A percentile compares a stretch with the other conserved stretches of the same genome.
phyloP scores from a whole-genome alignment of 2,113 vertebrate species.

The Perccottus glenii region DNA sequence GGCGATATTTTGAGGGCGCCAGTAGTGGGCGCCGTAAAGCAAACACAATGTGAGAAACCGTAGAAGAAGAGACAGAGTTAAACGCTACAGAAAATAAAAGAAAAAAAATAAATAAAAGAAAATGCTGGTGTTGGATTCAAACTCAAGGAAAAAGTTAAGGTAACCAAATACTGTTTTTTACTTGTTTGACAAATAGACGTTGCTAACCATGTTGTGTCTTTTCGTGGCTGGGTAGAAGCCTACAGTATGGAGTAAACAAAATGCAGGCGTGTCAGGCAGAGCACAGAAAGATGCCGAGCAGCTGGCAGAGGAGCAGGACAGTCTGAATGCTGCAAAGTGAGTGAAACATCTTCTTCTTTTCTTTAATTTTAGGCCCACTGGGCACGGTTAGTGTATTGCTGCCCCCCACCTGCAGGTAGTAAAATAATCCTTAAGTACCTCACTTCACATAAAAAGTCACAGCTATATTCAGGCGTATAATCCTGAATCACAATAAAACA shows the following conservation, averaged over 20 bases:
- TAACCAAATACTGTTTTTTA: conserved; percentile 1
- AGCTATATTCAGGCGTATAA: too few species aligned
- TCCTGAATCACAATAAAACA: too few species aligned
- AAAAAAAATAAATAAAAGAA: too few species aligned
- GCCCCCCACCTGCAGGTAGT: too few species aligned
- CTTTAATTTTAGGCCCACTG: too few species aligned
- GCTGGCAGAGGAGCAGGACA: conserved; percentile 85
- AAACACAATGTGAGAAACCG: not conserved
- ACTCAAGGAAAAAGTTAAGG: conserved; percentile 76
- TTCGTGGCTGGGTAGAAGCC: conserved; percentile 82
- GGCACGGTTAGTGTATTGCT: too few species aligned
- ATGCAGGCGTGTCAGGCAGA: conserved; percentile 85
- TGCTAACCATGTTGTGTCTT: not conserved
- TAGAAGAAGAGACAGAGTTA: conserved; percentile 26
- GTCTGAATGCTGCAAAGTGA: conserved; percentile 86
- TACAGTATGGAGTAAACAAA: conserved; percentile 90
- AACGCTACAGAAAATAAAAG: conserved; percentile 73
- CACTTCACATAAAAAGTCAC: too few species aligned
- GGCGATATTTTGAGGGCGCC: not conserved
- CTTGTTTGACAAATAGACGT: rapidly evolving
- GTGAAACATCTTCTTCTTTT: conserved; percentile 1
- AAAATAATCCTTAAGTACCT: too few species aligned
- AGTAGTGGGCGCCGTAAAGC: conserved; percentile 24
- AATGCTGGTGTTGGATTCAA: conserved; percentile 77
- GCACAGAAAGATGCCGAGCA: conserved; percentile 89